These are phyloP conservation scores for Xestia c-nigrum DNA, from an alignment of 2,888 invertebrate genomes.

Conservation along the genomic window DNA sequence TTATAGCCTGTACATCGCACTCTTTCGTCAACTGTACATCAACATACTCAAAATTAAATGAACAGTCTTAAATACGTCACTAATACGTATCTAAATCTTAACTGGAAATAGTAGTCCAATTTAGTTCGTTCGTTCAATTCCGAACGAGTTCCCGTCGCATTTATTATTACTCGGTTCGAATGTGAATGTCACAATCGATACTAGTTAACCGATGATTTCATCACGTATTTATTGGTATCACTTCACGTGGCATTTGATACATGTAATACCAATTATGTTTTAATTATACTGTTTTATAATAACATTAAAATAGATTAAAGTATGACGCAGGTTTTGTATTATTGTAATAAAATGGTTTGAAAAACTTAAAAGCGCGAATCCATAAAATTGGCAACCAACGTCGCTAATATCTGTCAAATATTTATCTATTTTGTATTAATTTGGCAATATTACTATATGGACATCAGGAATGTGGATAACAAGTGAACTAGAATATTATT, in stretches of 20 bases:
- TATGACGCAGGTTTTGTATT: neutral
- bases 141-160: slow-evolving; percentile 13
- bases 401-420: too few species aligned
- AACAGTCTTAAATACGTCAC: neutral
- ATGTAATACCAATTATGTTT: neutral
- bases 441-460: too few species aligned
- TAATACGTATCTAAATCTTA: slow-evolving; percentile 1
- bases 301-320: neutral
- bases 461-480: too few species aligned
- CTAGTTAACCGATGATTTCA: slow-evolving; percentile 20
- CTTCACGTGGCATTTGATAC: slow-evolving; percentile 8
- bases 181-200: slow-evolving; percentile 42
- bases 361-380: too few species aligned
- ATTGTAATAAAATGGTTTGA: too few species aligned
- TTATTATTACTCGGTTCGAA: slow-evolving; percentile 37
- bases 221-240: slow-evolving; percentile 23
- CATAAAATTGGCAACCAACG: too few species aligned
- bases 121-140: slow-evolving; percentile 20
- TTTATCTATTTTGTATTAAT: too few species aligned
- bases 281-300: neutral
- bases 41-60: neutral
- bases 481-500: too few species aligned
- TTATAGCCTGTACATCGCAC: too few species aligned
- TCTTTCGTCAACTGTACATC: slow-evolving; percentile 5
- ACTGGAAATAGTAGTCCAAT: slow-evolving; percentile 18